Base-by-base conservation (phyloP, 2,888 invertebrate species). In the Temnothorax unifasciatus region DNA sequence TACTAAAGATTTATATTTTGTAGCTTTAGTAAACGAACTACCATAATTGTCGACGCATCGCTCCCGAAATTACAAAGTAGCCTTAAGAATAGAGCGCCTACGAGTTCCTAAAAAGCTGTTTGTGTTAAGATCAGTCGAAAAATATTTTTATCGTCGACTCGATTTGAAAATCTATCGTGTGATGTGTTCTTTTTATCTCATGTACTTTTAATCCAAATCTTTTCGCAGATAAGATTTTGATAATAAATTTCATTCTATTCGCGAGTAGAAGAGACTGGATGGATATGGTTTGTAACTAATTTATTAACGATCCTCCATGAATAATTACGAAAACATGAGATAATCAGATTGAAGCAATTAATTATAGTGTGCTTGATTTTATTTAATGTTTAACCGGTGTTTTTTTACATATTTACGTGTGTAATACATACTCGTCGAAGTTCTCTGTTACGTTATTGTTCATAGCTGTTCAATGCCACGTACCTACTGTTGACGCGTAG, bases 1-100 rank as follows among this genome's bases (percentile, higher is more conserved):
- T 88, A 90, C 90, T 91, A 90, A 91, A 91, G 88, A 89, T 84
- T 88, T 83, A 87, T 82, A 87, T 90, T 87, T 89, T 84, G 38
- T 90, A 89, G 76, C 29, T 64, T 18, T 63, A 66, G 44, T 84
- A 52, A 71, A 73, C 13, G 6, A 64, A 69, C 4, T 73, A 54
- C 54, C 34, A 15, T 81, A 59, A 59, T 81, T 47, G 34, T 21
- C 25, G 47, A 79, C 13, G 13, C 29, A 47, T 59, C 25, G 64
- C 44, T 73, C 21, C 25, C 44, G 81, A 69, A 63, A 77, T 57
- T 59, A 15, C 41, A 73, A 52, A 50, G n/a, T 84, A 74, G 79
- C 69, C 47, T 64, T 74, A 86, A 79, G 77, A 76, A 81, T 84
- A 75, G 83, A 88, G 66, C 66, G 81, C 79, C 69, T 73, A 68